Conservation (phyloP, 2,797 vertebrate genomes). For the Lycodopsis pacificus region DNA sequence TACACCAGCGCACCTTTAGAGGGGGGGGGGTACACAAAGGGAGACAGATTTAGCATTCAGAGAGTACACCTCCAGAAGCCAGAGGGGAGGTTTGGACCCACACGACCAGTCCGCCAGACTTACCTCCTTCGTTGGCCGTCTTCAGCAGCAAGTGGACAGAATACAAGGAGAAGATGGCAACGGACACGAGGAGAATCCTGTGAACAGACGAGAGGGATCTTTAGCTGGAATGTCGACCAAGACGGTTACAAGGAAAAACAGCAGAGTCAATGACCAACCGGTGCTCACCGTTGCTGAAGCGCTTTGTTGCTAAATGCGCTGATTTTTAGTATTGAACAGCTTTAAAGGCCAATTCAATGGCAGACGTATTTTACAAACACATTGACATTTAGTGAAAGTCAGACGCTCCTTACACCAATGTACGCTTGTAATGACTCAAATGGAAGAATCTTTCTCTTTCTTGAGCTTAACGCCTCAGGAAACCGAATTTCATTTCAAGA, state of each 20-base stretch:
- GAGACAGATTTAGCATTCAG: neutral
- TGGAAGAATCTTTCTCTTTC: too few relatives aligned
- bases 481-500: neutral
- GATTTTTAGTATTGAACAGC: neutral
- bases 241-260: neutral
- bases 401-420: neutral
- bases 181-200: conserved; percentile 92
- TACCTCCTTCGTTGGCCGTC: conserved; percentile 99
- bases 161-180: conserved; percentile 95
- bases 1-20: conserved; percentile 91
- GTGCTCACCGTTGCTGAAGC: neutral
- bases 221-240: conserved; percentile 1
- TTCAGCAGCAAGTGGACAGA: conserved; percentile 98
- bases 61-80: neutral
- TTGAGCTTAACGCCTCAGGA: neutral
- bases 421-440: neutral
- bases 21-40: neutral
- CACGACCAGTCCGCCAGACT: too few relatives aligned
- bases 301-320: neutral
- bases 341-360: conserved; percentile 34
- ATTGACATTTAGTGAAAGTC: conserved; percentile 27
- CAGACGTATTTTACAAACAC: conserved; percentile 33
- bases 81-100: neutral
- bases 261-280: neutral
- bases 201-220: conserved; percentile 24